Conservation (phyloP, 2,888 invertebrate species). For the Laspeyria flexula region DNA sequence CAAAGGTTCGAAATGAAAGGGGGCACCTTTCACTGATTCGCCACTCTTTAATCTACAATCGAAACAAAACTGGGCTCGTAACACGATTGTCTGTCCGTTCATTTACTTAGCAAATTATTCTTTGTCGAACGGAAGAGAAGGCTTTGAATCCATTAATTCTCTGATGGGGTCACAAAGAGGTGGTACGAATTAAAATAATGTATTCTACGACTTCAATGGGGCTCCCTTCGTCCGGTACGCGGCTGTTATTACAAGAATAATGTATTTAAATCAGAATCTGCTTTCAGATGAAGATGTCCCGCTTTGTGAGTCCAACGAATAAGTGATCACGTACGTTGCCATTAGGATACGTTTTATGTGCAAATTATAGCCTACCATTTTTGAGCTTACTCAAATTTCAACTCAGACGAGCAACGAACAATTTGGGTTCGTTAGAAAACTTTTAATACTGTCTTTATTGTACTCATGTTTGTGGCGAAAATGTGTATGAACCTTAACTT, state of each 20-base stretch:
- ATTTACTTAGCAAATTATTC: slow-evolving; percentile 87
- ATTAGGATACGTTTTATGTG: slow-evolving; percentile 86
- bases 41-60: slow-evolving; percentile 83
- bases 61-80: slow-evolving; percentile 82
- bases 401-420: slow-evolving; percentile 59
- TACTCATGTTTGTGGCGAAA: slow-evolving; percentile 31
- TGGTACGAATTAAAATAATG: slow-evolving; percentile 85
- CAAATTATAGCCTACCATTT: slow-evolving; percentile 84
- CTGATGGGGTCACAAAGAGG: slow-evolving; percentile 84
- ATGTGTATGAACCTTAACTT: slow-evolving; percentile 7
- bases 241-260: slow-evolving; percentile 84
- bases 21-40: slow-evolving; percentile 74
- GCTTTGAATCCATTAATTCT: slow-evolving; percentile 85
- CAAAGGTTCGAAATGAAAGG: slow-evolving; percentile 76
- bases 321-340: slow-evolving; percentile 83
- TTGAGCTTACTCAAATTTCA: slow-evolving; percentile 75
- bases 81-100: slow-evolving; percentile 84
- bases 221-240: slow-evolving; percentile 78
- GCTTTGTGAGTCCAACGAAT: slow-evolving; percentile 78
- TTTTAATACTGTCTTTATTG: slow-evolving; percentile 58
- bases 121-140: slow-evolving; percentile 85
- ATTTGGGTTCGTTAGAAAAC: slow-evolving; percentile 80
- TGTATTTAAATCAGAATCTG: slow-evolving; percentile 84
- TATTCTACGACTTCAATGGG: slow-evolving; percentile 84
- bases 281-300: slow-evolving; percentile 82